Evolutionary conservation across 2,888 invertebrate genomes (phyloP), one percentile per base, ranked within the genome.

Genomic region (Heliothis peltigera): DNA sequence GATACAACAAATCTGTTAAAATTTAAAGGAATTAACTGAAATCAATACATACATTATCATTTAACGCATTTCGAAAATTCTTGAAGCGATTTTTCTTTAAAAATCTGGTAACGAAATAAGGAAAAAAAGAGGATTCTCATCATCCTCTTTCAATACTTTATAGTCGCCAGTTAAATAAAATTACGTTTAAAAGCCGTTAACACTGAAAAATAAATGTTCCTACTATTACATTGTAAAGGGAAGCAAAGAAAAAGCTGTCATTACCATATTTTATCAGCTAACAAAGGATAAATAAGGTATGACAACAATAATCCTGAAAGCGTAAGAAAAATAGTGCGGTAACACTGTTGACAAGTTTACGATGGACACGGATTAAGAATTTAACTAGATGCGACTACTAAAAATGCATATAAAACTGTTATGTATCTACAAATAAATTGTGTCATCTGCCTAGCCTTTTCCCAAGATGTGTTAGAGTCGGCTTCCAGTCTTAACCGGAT

Each of bases 281-380:
- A 70, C 57, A 63, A 47, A 60, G 47, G 58, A 62, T 64, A 75
- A 77, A 69, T 60, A 66, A 52, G 64, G 55, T 58, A 57, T 70
- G 62, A 68, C 72, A 58, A 55, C 79, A 71, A 72, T 66, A 75
- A 64, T 61, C 44, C 58, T 54, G 56, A 72, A 61, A 77, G 35
- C 54, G 28, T 43, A 73, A 66, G 67, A 75, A 71, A 71, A 64
- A 75, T 64, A 54, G 59, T 64, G 57, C 25, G 59, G 66, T 39
- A 64, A 75, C 80, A 73, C 25, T 77, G 80, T 79, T 67, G 80
- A 67, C 70, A 69, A 64, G 62, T 75, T 74, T 70, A 70, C 66
- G 53, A 63, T 43, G 58, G 1, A 17, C 43, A 43, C 0, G 7
- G 35, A 68, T 7, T 4, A 47, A 55, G 1, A 8, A 1, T 1